These are phyloP conservation scores for Lypha dubia DNA, from an alignment of 2,888 invertebrate genomes.

Conservation along the genomic window DNA sequence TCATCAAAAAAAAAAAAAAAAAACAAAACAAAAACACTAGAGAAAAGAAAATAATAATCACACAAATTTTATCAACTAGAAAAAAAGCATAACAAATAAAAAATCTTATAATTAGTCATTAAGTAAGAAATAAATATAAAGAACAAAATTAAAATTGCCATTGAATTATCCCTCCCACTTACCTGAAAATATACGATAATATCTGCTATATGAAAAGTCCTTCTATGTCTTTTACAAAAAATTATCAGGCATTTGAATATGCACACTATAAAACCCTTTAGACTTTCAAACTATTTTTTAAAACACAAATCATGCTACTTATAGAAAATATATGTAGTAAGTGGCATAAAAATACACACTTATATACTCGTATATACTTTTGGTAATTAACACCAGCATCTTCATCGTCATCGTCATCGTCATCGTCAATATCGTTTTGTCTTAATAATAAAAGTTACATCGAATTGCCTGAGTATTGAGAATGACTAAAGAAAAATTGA, in stretches of 20 bases:
- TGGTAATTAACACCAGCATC: slow-evolving; percentile 66
- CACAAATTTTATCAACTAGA: slow-evolving; percentile 35
- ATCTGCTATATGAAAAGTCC: background rate
- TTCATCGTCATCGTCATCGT: slow-evolving; percentile 24
- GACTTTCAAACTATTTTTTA: slow-evolving; percentile 41
- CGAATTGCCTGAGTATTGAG: slow-evolving; percentile 29
- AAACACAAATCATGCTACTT: slow-evolving; percentile 19
- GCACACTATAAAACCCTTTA: slow-evolving; percentile 31
- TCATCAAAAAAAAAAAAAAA: background rate
- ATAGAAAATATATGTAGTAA: background rate
- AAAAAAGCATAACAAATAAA: slow-evolving; percentile 41
- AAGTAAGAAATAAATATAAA: slow-evolving; percentile 19
- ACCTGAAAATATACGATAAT: background rate
- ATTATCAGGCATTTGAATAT: background rate
- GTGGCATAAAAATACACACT: slow-evolving; percentile 43
- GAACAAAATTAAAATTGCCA: slow-evolving; percentile 9
- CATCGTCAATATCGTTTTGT: slow-evolving; percentile 64
- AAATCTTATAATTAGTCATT: slow-evolving; percentile 61
- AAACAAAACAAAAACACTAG: no score
- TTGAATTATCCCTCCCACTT: background rate
- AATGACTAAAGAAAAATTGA: background rate
- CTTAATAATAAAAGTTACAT: slow-evolving; percentile 55
- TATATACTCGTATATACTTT: slow-evolving; percentile 60
- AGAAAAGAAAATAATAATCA: slow-evolving; percentile 13
- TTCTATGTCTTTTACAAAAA: slow-evolving; percentile 20